These are phyloP conservation scores for Littorina saxatilis DNA, from an alignment of 1,140 invertebrate genomes.

Conservation along the genomic window DNA sequence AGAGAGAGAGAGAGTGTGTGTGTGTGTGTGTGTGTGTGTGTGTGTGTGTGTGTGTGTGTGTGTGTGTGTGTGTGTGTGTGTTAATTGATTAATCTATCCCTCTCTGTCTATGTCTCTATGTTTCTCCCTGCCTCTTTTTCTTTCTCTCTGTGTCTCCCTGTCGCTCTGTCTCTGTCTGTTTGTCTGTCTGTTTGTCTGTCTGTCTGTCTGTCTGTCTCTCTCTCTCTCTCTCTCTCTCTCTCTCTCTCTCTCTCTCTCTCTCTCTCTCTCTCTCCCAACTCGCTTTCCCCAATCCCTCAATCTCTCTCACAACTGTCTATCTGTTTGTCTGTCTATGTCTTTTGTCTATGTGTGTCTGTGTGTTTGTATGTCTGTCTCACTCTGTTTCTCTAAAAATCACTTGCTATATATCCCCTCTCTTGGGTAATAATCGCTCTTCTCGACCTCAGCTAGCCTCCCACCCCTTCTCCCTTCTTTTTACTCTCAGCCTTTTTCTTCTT, in stretches of 20 bases:
- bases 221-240: neutral
- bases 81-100: neutral
- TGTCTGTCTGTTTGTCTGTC: neutral
- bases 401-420: no score
- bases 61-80: neutral
- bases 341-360: neutral
- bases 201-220: neutral
- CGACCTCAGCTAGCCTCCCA: no score
- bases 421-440: no score
- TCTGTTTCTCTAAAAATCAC: neutral
- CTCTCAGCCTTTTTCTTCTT: no score
- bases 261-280: slow-evolving; percentile 22
- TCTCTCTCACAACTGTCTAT: neutral
- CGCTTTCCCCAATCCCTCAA: neutral
- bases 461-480: no score
- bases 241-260: neutral
- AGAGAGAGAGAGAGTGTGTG: neutral
- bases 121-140: slow-evolving; percentile 1
- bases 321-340: slow-evolving; percentile 2
- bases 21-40: neutral
- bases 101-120: neutral
- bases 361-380: neutral
- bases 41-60: neutral
- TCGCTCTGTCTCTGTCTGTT: neutral
- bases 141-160: neutral